A percentile compares a stretch with the other conserved stretches of the same genome.
Evolutionary conservation across 2,888 invertebrate genomes (phyloP).

Genomic region (Acheta domesticus): DNA sequence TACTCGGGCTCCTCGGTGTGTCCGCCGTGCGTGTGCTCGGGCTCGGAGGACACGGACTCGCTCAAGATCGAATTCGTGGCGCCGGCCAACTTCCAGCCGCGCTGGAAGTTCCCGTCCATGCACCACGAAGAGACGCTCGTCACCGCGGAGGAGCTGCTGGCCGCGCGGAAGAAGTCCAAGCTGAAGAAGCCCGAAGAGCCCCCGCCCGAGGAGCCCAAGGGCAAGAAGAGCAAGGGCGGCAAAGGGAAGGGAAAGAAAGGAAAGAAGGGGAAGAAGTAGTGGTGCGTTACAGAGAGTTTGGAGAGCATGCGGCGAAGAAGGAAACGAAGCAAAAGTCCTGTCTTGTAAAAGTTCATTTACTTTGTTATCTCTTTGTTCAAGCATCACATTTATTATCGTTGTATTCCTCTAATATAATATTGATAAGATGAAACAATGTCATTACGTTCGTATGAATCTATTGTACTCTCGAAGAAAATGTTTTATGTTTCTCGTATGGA

Average conservation of each 20-base stretch:
- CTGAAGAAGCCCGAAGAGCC: background rate
- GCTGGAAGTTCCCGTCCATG: background rate
- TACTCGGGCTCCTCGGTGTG: background rate
- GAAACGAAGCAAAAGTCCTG: too few relatives aligned
- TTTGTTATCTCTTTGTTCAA: too few relatives aligned
- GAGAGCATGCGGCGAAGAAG: too few relatives aligned
- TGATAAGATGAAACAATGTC: background rate
- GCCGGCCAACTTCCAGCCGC: constrained; percentile 9
- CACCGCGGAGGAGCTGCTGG: background rate
- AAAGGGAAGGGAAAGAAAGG: background rate
- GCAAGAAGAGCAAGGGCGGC: background rate
- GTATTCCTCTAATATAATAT: constrained; percentile 11
- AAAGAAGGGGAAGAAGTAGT: constrained; percentile 18
- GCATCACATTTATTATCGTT: background rate
- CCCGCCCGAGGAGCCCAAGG: background rate
- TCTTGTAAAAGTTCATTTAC: too few relatives aligned
- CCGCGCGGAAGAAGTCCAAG: background rate
- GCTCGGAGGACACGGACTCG: background rate
- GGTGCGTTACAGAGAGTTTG: too few relatives aligned
- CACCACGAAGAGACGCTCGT: background rate
- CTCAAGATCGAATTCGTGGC: constrained; percentile 10
- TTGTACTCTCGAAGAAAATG: too few relatives aligned
- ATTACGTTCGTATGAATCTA: too few relatives aligned
- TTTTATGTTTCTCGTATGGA: too few relatives aligned
- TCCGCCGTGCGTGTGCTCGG: background rate